Base-by-base conservation (phyloP, 2,113 vertebrate genomes). In the Lethenteron camtschaticum region DNA sequence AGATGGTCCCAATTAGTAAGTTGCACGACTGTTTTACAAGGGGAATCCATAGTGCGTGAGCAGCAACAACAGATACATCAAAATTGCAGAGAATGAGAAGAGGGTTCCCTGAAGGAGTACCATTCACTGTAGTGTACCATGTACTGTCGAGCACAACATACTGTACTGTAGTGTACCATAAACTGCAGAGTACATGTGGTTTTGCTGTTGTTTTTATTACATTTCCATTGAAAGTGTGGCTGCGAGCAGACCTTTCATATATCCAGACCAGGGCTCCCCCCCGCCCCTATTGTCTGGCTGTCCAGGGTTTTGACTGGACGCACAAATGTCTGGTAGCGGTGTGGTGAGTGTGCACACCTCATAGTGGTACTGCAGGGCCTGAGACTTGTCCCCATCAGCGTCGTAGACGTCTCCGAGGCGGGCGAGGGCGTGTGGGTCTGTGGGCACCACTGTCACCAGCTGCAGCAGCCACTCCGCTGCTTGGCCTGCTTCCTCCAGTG, bases 381-480 rank as follows among this genome's bases (percentile, higher is more conserved):
- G 90, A 2, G 91, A 87, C 72, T 96, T 96, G 77, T 97, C 94
- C 3, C 90, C 91, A 75, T 92, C 89, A 0, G 69, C 73, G 59
- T 90, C 87, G 41, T 90, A 83, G 11, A 96, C 75, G 72, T 87
- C 86, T 72, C 89, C 94, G 18, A 99, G 80, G 75, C 91, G 91
- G 71, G 88, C 82, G 73, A 96, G 80, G 8, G 78, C 82, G 68
- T 80, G 78, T 9, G 87, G 83, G 76, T 99, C 90, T 1, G 88
- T 95, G 73, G 90, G 90, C 58, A 85, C 85, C 12, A 92, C 81
- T 20, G 85, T 89, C 75, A 90, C 84, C 71, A 96, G 77, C 74
- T 95, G 89, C 80, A 89, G 84, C 57, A 96, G 77, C 90, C 92
- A 99, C 57, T 94, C 86, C 5, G 89, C 87, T 2, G 92, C 87